Evolutionary conservation across 2,113 vertebrate genomes (phyloP), one percentile per base, ranked within the genome.

Genomic region (Cyanoliseus patagonus): DNA sequence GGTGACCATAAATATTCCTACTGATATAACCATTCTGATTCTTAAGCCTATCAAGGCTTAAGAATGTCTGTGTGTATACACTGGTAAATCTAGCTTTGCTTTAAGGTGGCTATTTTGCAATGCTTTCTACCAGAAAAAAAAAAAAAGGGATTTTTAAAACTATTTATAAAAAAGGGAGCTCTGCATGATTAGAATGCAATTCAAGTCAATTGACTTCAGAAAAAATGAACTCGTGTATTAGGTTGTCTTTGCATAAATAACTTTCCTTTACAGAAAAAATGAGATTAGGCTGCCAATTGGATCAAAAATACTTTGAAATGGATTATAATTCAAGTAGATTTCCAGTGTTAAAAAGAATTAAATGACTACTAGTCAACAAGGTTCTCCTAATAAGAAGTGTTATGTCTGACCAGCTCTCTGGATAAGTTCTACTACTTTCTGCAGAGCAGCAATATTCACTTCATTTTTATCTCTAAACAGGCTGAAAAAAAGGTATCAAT

Each of bases 401-500:
- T 42, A 17, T 7, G 14, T 68, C 72, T 87, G 64, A 67, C 31
- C 68, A 82, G 53, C 46, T 79, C 78, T 94, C 73, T 83, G 69
- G 86, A 95, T 85, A 96, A 97, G 95, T 93, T 96, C 90, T 81
- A 84, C 79, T 66, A 64, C 52, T 96, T 75, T 88, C 64, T 46
- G 16, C 79, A 94, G 75, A 93, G 70, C 64, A 86, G 33, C 68
- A 96, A 97, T 70, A 53, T 95, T 97, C 90, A 35, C 78, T 97
- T 97, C 95, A 93, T 97, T 96, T 94, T 78, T 97, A 88, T 96
- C 92, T 95, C 94, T 95, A 91, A 98, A 93, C 86, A 94, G 80
- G 47, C 94, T 96, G 83, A 93, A 95, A 96, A 88, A 97, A 98
- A 96, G 80, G 96, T 98, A 97, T 96, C 96, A 67, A 44, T 92